Evolutionary conservation across 2,113 vertebrate species (phyloP).

Genomic region (Gorsachius goisagi): DNA sequence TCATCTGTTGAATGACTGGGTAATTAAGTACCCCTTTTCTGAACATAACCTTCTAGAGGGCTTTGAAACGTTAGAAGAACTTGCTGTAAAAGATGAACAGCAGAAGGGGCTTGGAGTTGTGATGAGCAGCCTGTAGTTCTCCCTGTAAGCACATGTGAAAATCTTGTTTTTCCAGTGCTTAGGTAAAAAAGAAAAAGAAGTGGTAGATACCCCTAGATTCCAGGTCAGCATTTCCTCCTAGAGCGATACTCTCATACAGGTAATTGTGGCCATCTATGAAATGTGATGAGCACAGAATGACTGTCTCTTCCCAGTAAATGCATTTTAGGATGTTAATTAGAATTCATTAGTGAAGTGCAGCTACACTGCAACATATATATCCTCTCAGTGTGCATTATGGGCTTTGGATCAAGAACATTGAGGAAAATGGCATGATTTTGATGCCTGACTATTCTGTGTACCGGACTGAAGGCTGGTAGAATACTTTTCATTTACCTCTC

Average conservation of each 20-base stretch:
- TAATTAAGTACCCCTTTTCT: not conserved
- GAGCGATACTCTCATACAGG: not conserved
- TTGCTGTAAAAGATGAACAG: not conserved
- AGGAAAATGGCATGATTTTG: not conserved
- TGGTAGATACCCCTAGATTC: not conserved
- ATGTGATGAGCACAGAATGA: not conserved
- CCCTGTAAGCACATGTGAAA: not conserved
- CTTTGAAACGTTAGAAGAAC: not conserved
- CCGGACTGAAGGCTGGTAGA: not conserved
- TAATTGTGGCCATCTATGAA: not conserved
- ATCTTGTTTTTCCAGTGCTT: not conserved
- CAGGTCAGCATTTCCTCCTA: not conserved
- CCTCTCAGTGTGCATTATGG: accelerated
- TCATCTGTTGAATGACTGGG: not conserved
- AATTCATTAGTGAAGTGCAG: not conserved
- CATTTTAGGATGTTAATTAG: not conserved
- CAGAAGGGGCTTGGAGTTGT: not conserved
- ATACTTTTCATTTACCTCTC: not conserved
- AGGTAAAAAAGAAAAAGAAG: not conserved
- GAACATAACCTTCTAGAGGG: not conserved
- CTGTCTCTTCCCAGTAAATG: not conserved
- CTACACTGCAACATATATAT: not conserved
- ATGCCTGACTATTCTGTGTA: not conserved
- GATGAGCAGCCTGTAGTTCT: not conserved
- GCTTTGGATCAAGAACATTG: not conserved